Conservation (phyloP, 2,113 vertebrate species). For the Kryptolebias marmoratus region DNA sequence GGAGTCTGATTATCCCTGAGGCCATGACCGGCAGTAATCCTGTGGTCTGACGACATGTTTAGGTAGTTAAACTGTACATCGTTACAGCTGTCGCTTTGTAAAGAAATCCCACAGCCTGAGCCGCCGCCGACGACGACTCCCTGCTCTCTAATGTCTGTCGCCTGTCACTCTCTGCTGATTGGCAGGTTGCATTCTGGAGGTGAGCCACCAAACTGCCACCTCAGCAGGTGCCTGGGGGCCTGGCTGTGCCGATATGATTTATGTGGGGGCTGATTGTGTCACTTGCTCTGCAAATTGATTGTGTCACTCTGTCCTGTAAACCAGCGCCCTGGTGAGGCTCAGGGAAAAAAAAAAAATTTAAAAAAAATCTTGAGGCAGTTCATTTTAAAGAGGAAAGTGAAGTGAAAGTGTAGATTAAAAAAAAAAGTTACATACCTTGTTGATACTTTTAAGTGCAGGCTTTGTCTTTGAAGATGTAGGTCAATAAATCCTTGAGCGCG, state of each 20-base stretch:
- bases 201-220: conserved; percentile 66
- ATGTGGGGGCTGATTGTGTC: conserved; percentile 74
- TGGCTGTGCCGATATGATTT: conserved; percentile 75
- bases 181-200: conserved; percentile 69
- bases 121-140: conserved; percentile 27
- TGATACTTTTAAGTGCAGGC: conserved; percentile 10
- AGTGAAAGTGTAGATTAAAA: conserved; percentile 3
- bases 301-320: conserved; percentile 67
- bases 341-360: background rate
- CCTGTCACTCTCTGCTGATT: conserved; percentile 70
- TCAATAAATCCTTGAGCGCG: conserved; percentile 39
- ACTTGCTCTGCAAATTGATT: conserved; percentile 71
- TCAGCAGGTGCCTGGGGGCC: conserved; percentile 60
- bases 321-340: conserved; percentile 42
- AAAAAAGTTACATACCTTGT: background rate
- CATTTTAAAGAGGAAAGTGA: conserved; percentile 19
- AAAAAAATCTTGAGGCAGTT: background rate
- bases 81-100: conserved; percentile 39
- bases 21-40: conserved; percentile 21
- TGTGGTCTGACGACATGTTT: conserved; percentile 20
- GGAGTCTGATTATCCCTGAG: background rate
- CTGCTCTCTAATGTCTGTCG: conserved; percentile 60
- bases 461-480: conserved; percentile 42
- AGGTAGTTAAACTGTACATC: conserved; percentile 44
- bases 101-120: conserved; percentile 26